phyloP scores from a whole-genome alignment of 2,113 vertebrate species.

The Nyctibius bracteatus region DNA sequence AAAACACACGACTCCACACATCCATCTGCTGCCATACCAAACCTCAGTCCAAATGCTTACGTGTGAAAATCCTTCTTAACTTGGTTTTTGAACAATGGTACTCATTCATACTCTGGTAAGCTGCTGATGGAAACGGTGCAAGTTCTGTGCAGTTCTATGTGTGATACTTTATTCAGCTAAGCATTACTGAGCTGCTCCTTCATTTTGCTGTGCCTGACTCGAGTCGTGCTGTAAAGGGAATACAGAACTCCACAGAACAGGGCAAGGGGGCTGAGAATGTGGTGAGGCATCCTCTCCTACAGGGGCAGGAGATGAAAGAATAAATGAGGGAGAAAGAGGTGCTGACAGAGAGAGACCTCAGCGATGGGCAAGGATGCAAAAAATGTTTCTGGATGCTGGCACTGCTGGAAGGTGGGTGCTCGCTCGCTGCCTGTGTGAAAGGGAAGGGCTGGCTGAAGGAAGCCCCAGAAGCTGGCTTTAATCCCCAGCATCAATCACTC shows the following conservation, averaged over 20 bases:
- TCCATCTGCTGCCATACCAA: neutral
- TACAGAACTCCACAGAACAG: neutral
- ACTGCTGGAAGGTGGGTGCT: neutral
- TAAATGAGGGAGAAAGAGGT: neutral
- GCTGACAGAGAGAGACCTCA: neutral
- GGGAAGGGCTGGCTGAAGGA: neutral
- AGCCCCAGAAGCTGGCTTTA: neutral
- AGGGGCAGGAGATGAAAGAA: neutral
- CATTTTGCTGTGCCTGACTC: neutral
- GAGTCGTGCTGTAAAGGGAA: neutral
- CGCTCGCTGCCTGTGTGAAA: fast-evolving
- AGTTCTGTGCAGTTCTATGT: neutral
- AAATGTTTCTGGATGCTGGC: neutral
- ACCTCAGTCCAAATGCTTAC: neutral
- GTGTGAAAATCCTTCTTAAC: neutral
- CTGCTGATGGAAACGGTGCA: neutral
- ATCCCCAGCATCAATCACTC: neutral
- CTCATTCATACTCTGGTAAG: neutral
- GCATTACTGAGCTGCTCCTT: neutral
- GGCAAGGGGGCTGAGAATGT: neutral
- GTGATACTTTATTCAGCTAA: neutral
- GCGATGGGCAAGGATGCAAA: neutral
- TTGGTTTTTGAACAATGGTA: neutral
- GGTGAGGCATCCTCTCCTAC: neutral
- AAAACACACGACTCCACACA: fast-evolving